Base-by-base conservation (phyloP, 2,797 vertebrate species). In the Hoplostethus mediterraneus region DNA sequence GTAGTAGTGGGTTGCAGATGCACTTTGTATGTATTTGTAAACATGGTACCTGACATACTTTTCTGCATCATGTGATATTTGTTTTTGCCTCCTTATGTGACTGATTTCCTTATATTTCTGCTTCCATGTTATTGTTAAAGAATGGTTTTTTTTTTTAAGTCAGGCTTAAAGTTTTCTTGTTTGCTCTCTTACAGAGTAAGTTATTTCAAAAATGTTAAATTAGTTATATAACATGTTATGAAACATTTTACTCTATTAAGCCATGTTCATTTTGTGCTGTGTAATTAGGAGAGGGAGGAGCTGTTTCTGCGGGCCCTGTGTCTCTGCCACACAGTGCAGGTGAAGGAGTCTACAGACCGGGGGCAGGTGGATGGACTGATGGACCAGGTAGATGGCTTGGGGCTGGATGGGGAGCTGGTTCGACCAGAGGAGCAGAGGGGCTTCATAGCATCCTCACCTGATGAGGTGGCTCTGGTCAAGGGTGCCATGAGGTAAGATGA, bases 261-360 rank as follows among this genome's bases (percentile, higher is more conserved):
- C 10, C 38, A 5, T 61, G 6, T 73, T 68, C 4, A 14, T 47
- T 4, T 58, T 72, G 52, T 76, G 54, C 84, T 62, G 49, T 76
- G 52, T 85, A 56, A 13, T 67, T 67, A 99, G 97, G 96, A 95
- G 76, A 96, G 83, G 2, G 98, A 99, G 77, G 97, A 98, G 77
- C 93, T 99, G 73, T 99, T 99, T 89, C 93, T 99, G 83, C 95
- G 96, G 14, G 98, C 98, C 21, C 93, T 99, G 54, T 98, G 98
- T 80, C 94, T 99, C 67, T 99, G 98, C 90, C 98, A 99, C 89
- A 99, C 98, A 0, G 98, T 99, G 5, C 97, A 97, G 92, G 95
- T 97, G 80, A 98, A 97, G 90, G 93, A 95, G 70, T 91, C 93
- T 5, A 38, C 89, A 87, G 95, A 88, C 72, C 90, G 63, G 31